Percentiles rank a stretch among this genome's conserved stretches.
Conservation (phyloP, 2,797 vertebrate species). For the Scyliorhinus canicula region DNA sequence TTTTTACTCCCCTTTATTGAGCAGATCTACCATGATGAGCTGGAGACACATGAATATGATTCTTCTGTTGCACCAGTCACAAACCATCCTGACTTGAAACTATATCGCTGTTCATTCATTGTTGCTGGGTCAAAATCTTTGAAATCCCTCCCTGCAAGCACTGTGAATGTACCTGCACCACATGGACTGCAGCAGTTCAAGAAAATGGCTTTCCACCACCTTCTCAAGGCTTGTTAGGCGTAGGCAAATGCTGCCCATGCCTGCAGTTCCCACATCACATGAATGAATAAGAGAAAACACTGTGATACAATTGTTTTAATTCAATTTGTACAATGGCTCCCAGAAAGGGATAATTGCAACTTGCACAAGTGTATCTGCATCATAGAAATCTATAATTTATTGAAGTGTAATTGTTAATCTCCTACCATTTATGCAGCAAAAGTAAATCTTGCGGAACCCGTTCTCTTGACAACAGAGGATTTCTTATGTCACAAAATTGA, state of each 20-base stretch:
- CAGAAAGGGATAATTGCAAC: not conserved
- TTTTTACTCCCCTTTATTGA: not conserved
- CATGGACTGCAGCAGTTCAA: not conserved
- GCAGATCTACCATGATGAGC: not conserved
- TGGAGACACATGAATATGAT: not conserved
- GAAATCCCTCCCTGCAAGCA: not conserved
- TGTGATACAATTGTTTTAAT: not conserved
- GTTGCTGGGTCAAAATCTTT: not conserved
- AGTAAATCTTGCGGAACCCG: not conserved
- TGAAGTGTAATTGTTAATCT: not conserved
- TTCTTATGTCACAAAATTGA: not conserved
- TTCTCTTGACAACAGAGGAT: not conserved
- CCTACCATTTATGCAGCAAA: not conserved
- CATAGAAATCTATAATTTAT: not conserved
- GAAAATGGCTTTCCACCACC: not conserved
- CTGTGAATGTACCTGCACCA: not conserved
- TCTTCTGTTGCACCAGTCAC: not conserved
- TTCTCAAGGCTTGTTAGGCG: not conserved
- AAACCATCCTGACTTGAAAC: not conserved
- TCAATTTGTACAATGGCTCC: not conserved
- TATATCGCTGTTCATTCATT: not conserved
- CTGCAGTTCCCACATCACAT: not conserved
- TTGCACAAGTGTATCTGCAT: not conserved
- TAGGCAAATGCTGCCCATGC: not conserved
- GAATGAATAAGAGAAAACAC: not conserved